phyloP scores from a whole-genome alignment of 2,888 invertebrate genomes.

The Lissocephala sabroskyi region DNA sequence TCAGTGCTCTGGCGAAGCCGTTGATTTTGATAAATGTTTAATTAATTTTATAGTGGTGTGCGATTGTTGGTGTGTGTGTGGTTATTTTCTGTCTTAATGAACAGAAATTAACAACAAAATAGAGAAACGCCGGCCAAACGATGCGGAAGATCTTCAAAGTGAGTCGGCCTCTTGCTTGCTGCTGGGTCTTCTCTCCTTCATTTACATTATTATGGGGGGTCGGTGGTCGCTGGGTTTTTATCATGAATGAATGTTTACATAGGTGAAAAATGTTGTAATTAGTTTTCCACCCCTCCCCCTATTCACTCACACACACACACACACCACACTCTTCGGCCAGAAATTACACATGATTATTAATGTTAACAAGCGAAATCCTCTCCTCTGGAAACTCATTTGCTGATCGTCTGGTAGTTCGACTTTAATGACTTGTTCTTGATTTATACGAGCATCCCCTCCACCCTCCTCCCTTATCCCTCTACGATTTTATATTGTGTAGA shows the following conservation, averaged over 20 bases:
- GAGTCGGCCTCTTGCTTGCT: conserved; percentile 29
- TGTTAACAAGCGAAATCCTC: conserved; percentile 66
- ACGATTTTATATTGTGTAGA: not conserved
- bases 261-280: conserved; percentile 66
- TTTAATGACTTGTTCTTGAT: conserved; percentile 57
- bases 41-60: conserved; percentile 56
- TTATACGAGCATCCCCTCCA: too few species aligned
- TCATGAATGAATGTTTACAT: conserved; percentile 66
- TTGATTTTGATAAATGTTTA: conserved; percentile 68
- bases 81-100: conserved; percentile 66
- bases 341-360: conserved; percentile 66
- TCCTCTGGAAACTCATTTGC: conserved; percentile 51
- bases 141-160: conserved; percentile 65
- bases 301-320: too few species aligned
- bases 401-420: conserved; percentile 17
- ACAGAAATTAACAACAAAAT: conserved; percentile 65
- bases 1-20: too few species aligned
- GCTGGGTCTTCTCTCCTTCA: conserved; percentile 33
- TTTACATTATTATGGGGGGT: too few species aligned
- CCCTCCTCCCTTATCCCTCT: too few species aligned
- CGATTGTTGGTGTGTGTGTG: conserved; percentile 15
- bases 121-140: conserved; percentile 40
- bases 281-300: conserved; percentile 46
- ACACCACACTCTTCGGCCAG: too few species aligned
- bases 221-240: conserved; percentile 48